Conservation (phyloP, 1,140 invertebrate genomes). For the Orius insidiosus region DNA sequence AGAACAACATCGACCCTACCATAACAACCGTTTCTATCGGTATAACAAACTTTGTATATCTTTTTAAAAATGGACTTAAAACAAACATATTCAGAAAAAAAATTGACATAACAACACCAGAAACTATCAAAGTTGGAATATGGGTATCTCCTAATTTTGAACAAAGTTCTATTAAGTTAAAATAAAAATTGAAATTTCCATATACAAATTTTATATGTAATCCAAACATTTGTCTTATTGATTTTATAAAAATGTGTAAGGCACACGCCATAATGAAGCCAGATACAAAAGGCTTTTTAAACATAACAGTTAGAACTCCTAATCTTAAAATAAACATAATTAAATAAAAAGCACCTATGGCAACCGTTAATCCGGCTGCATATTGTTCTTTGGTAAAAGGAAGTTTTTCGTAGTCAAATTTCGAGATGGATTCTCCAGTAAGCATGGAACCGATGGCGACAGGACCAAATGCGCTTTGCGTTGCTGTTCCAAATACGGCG, state of each 20-base stretch:
- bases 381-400: conserved; percentile 2
- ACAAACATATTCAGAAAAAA: conserved; percentile 10
- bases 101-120: conserved; percentile 5
- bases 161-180: conserved; percentile 5
- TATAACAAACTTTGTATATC: conserved; percentile 9
- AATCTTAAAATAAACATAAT: conserved; percentile 8
- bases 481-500: conserved; percentile 48
- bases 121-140: conserved; percentile 6
- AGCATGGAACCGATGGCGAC: conserved; percentile 15
- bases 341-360: conserved; percentile 11
- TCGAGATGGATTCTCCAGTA: conserved; percentile 11
- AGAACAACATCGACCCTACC: conserved; percentile 8
- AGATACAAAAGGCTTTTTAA: conserved; percentile 11
- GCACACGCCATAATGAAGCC: conserved; percentile 11
- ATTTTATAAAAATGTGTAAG: conserved; percentile 12
- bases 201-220: conserved; percentile 9
- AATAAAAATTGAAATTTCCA: conserved; percentile 8
- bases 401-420: neutral
- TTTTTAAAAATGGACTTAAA: conserved; percentile 7
- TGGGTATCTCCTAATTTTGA: conserved; percentile 7
- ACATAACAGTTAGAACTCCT: conserved; percentile 6
- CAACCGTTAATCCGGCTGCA: conserved; percentile 3
- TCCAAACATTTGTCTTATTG: conserved; percentile 11
- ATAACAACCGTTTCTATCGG: conserved; percentile 14
- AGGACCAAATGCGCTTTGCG: conserved; percentile 14